Evolutionary conservation across 2,888 invertebrate species (phyloP).

Genomic region (Lasioglossum malachurum): DNA sequence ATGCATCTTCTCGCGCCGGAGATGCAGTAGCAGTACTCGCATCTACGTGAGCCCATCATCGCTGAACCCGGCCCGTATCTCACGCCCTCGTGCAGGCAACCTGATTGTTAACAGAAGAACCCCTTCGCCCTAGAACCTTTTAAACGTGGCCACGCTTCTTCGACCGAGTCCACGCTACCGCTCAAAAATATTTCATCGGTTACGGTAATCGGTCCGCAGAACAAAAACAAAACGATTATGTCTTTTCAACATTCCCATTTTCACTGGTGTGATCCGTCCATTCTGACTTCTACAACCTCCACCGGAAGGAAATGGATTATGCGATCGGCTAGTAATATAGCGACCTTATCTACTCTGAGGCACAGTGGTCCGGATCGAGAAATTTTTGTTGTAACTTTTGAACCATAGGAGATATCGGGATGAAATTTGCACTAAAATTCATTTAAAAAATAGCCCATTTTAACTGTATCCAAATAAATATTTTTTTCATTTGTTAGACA

Average conservation of each 20-base stretch:
- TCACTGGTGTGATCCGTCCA: not conserved
- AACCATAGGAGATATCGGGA: too few species aligned
- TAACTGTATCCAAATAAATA: too few species aligned
- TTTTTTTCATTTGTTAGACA: too few species aligned
- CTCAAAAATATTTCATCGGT: not conserved
- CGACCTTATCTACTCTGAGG: too few species aligned
- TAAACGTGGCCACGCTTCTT: not conserved
- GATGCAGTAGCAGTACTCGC: conserved; percentile 95
- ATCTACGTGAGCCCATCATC: conserved; percentile 91
- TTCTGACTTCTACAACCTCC: not conserved
- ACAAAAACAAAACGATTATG: not conserved
- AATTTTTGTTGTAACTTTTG: too few species aligned
- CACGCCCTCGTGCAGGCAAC: conserved; percentile 90
- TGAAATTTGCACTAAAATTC: too few species aligned
- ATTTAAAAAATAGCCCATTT: too few species aligned
- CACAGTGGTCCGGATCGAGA: too few species aligned
- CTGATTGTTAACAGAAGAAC: conserved; percentile 82
- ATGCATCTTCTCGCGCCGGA: conserved; percentile 88
- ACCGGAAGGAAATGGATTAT: not conserved
- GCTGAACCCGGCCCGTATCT: conserved; percentile 93
- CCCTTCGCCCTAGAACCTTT: conserved; percentile 11
- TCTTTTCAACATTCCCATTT: not conserved
- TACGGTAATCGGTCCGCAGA: not conserved
- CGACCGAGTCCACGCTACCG: not conserved
- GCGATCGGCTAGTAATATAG: not conserved